These are phyloP conservation scores for Bryconaethiops microstoma DNA, from an alignment of 2,797 vertebrate genomes.

Conservation along the genomic window DNA sequence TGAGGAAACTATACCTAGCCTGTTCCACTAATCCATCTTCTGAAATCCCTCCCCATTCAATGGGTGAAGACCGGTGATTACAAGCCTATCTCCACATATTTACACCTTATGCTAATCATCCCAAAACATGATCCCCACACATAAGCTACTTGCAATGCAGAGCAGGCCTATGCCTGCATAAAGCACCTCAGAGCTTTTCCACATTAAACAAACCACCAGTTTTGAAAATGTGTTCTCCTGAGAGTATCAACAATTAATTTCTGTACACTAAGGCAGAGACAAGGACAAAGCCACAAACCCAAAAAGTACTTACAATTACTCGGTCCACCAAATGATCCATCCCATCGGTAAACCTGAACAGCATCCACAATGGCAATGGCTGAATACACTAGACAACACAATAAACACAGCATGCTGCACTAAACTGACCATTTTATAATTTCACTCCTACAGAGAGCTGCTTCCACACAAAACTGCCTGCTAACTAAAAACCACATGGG, in stretches of 20 bases:
- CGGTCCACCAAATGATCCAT: too few relatives aligned
- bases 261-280: too few relatives aligned
- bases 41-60: neutral
- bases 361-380: neutral
- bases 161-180: too few relatives aligned
- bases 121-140: too few relatives aligned
- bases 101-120: neutral
- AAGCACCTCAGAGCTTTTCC: too few relatives aligned
- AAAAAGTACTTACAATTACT: too few relatives aligned
- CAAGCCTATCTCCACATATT: neutral
- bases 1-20: neutral
- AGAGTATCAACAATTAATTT: too few relatives aligned
- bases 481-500: neutral
- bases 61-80: neutral
- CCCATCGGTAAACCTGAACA: neutral
- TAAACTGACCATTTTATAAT: neutral
- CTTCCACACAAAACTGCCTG: neutral
- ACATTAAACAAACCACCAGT: too few relatives aligned
- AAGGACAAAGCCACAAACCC: too few relatives aligned
- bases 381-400: neutral
- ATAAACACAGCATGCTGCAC: neutral
- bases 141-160: too few relatives aligned
- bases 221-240: too few relatives aligned
- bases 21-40: neutral
- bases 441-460: neutral